Evolutionary conservation across 2,797 vertebrate genomes (phyloP).

Genomic region (Falco columbarius): DNA sequence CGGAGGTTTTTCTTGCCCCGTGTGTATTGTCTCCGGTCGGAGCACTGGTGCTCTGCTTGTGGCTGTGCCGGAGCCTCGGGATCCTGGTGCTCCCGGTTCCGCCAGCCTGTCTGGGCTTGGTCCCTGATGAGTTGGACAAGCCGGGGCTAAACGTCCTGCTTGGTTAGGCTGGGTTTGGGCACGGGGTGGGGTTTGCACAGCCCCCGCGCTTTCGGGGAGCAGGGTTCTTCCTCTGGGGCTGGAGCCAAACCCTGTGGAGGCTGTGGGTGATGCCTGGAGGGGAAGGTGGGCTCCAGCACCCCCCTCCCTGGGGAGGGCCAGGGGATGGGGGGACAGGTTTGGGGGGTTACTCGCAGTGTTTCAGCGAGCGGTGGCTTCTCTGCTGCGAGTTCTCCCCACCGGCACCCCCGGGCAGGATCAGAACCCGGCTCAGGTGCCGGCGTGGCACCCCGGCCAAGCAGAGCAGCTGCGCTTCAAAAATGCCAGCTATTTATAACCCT

Average conservation of each 20-base stretch:
- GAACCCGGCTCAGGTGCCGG: constrained; percentile 30
- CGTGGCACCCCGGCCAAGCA: background rate
- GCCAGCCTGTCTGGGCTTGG: background rate
- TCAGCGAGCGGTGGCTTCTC: background rate
- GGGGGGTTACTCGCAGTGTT: background rate
- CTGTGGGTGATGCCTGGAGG: fast-evolving
- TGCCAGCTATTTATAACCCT: constrained; percentile 61
- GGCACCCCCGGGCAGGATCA: background rate
- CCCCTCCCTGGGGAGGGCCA: background rate
- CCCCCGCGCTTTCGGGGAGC: background rate
- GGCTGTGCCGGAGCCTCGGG: background rate
- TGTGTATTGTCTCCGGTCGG: fast-evolving
- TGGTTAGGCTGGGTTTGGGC: background rate
- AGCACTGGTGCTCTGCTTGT: fast-evolving
- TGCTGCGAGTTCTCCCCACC: background rate
- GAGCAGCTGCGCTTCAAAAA: constrained; percentile 58
- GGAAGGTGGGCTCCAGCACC: background rate
- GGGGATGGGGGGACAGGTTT: background rate
- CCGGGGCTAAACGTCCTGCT: background rate
- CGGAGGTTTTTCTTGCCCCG: background rate
- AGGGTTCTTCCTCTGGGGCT: background rate
- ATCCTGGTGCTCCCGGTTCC: background rate
- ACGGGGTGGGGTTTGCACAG: background rate
- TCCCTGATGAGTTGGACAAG: background rate
- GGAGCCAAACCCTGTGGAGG: background rate